Conservation (phyloP, 2,888 invertebrate species). For the Drosophila quinaria region DNA sequence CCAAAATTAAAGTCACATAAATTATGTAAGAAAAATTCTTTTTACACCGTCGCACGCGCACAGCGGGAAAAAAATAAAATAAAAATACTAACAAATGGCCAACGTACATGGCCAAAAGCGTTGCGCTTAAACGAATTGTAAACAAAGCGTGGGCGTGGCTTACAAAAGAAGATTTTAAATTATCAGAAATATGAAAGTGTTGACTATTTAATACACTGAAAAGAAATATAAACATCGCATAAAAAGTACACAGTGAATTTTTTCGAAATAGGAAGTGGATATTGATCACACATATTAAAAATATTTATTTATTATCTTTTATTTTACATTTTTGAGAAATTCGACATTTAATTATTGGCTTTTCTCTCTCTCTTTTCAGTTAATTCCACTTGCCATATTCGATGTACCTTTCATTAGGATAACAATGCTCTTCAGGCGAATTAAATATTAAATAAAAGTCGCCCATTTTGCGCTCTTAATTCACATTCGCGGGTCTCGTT, state of each 20-base stretch:
- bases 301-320: too few species aligned
- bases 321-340: too few species aligned
- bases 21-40: constrained; percentile 37
- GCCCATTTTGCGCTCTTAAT: constrained; percentile 32
- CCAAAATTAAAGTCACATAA: constrained; percentile 53
- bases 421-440: constrained; percentile 4
- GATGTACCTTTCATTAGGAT: neutral
- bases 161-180: constrained; percentile 1
- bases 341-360: too few species aligned
- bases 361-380: too few species aligned
- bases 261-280: neutral
- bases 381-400: neutral
- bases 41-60: constrained; percentile 21
- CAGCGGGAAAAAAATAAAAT: constrained; percentile 23
- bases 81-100: constrained; percentile 59
- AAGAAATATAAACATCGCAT: neutral
- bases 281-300: too few species aligned
- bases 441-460: constrained; percentile 39
- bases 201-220: constrained; percentile 1
- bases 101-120: constrained; percentile 47
- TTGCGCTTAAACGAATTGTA: constrained; percentile 41
- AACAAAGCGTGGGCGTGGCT: constrained; percentile 18
- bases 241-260: neutral
- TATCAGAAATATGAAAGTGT: neutral
- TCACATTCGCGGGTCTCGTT: constrained; percentile 31